A percentile compares a stretch with the other conserved stretches of the same genome.
phyloP scores from a whole-genome alignment of 1,140 invertebrate genomes.

The Paraescarpia echinospica region DNA sequence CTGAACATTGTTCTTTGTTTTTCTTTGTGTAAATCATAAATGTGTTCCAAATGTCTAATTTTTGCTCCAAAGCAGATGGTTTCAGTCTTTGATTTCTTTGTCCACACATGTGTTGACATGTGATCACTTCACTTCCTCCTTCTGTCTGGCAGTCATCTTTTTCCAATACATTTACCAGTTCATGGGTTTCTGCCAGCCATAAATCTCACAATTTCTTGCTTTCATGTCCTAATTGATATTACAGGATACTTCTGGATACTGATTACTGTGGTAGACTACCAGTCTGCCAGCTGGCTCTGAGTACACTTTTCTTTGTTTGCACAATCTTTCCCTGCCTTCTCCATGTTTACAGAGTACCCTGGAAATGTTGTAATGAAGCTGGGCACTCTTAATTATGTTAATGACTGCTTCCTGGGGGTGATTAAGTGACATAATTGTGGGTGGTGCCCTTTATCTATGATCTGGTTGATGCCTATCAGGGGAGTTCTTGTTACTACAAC shows the following conservation, averaged over 20 bases:
- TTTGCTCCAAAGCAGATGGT: neutral
- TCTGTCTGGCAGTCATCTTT: neutral
- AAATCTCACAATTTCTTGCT: neutral
- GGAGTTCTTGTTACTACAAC: neutral
- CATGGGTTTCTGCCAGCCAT: neutral
- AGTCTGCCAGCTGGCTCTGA: neutral
- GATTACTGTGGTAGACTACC: neutral
- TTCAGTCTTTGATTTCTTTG: neutral
- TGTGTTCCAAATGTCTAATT: no score
- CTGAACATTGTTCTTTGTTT: no score
- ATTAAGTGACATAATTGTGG: neutral
- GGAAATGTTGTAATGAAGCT: neutral
- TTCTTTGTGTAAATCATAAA: no score
- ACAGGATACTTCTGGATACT: neutral
- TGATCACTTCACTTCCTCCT: neutral
- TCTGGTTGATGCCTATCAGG: neutral
- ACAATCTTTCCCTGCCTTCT: neutral
- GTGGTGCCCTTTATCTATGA: neutral
- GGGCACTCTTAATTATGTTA: neutral
- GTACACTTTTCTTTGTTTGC: neutral
- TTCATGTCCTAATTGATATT: slow-evolving; percentile 1
- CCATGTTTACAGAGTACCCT: neutral
- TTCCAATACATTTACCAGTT: neutral
- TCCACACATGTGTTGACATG: neutral
- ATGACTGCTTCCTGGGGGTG: neutral